phyloP scores from a whole-genome alignment of 2,797 vertebrate genomes.

The Phyllotis vaccarum region DNA sequence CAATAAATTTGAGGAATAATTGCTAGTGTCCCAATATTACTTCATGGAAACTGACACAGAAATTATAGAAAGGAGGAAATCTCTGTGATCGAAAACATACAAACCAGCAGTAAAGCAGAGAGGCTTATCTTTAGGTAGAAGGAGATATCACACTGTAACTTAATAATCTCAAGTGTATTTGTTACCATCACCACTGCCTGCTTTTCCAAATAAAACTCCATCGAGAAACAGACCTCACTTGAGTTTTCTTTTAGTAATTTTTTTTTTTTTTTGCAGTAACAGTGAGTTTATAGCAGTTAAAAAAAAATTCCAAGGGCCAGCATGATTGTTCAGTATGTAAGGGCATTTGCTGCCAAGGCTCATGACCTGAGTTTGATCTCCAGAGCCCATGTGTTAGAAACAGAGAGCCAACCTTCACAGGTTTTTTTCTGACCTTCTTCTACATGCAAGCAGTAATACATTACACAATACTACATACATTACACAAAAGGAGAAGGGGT shows the following conservation, averaged over 20 bases:
- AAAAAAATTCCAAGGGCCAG: background rate
- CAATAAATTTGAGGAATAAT: background rate
- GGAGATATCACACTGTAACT: background rate
- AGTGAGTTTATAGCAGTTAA: background rate
- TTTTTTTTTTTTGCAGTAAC: background rate
- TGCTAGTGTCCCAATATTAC: background rate
- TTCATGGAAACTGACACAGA: background rate
- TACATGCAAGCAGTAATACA: background rate
- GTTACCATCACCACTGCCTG: background rate
- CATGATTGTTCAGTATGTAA: background rate
- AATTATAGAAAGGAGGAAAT: constrained; percentile 16
- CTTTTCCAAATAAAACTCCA: constrained; percentile 19
- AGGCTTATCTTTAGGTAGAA: background rate
- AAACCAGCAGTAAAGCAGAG: background rate
- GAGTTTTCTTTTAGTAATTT: constrained; percentile 25
- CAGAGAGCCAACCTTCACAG: background rate
- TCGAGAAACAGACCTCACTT: background rate
- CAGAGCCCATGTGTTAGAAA: background rate
- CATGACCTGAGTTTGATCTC: background rate
- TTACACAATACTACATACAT: background rate
- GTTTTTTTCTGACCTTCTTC: background rate
- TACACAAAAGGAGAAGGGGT: background rate
- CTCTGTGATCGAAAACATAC: background rate
- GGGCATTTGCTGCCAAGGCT: background rate
- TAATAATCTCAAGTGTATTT: background rate